Conservation (phyloP, 1,140 invertebrate species). For the Leptinotarsa undecemlineata region DNA sequence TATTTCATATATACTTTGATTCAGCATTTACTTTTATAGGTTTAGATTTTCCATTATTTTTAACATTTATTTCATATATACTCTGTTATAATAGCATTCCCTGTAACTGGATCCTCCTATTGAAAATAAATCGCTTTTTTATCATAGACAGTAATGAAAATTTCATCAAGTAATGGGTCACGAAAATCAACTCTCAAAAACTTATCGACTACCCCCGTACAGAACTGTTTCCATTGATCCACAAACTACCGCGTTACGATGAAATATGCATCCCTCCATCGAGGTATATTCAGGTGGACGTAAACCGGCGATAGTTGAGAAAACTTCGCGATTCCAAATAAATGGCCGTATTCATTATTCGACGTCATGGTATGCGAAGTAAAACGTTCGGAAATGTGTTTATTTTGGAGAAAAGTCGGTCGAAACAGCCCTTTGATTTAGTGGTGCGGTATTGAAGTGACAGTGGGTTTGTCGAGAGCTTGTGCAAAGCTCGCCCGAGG, state of each 20-base stretch:
- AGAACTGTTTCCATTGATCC: not conserved
- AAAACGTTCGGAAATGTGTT: slow-evolving; percentile 35
- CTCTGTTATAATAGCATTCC: no score
- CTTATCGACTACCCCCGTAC: not conserved
- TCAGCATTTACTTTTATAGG: no score
- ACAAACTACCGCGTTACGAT: not conserved
- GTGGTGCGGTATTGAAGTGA: slow-evolving; percentile 51
- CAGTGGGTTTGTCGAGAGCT: slow-evolving; percentile 47
- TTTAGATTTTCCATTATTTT: no score
- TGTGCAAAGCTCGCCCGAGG: slow-evolving; percentile 40
- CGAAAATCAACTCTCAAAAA: no score
- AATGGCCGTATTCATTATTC: slow-evolving; percentile 29
- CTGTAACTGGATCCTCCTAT: no score
- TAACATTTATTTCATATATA: no score
- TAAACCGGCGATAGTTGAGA: slow-evolving; percentile 20
- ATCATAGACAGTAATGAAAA: no score
- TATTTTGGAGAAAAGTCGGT: slow-evolving; percentile 44
- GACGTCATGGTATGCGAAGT: slow-evolving; percentile 16
- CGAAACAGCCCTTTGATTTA: slow-evolving; percentile 49
- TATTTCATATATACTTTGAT: no score
- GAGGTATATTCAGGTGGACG: slow-evolving; percentile 16
- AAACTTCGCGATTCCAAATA: slow-evolving; percentile 17
- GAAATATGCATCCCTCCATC: slow-evolving; percentile 1
- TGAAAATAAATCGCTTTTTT: no score
- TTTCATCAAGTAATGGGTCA: not conserved